phyloP scores from a whole-genome alignment of 2,888 invertebrate genomes.

The Linnaemya tessellans region DNA sequence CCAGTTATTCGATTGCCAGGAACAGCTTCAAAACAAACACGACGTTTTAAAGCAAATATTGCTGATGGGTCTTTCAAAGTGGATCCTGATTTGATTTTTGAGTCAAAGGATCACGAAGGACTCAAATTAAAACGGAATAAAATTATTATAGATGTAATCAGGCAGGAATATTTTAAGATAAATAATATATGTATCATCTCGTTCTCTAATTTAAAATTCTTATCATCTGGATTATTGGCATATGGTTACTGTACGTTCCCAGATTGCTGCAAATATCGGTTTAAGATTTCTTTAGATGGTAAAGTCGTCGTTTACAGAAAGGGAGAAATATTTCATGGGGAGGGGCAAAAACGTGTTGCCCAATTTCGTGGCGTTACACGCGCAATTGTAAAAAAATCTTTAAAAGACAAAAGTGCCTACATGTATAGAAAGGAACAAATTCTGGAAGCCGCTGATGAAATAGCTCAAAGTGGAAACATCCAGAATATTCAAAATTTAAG shows the following conservation, averaged over 20 bases:
- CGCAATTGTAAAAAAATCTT: too few relatives aligned
- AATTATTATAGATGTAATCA: too few relatives aligned
- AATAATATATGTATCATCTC: too few relatives aligned
- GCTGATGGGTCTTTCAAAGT: background rate
- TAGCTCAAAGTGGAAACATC: conserved; percentile 33
- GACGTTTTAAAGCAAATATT: background rate
- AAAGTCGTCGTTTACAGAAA: too few relatives aligned
- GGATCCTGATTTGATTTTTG: too few relatives aligned
- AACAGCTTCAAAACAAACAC: background rate
- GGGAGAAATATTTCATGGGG: too few relatives aligned
- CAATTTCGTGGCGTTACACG: conserved; percentile 30
- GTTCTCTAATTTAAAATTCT: background rate
- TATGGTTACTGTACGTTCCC: conserved; percentile 23
- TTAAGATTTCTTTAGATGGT: too few relatives aligned
- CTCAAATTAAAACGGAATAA: conserved; percentile 6
- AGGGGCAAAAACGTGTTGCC: too few relatives aligned
- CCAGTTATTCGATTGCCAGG: background rate
- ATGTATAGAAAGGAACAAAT: too few relatives aligned
- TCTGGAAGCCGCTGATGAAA: conserved; percentile 39
- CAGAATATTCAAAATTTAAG: conserved; percentile 30
- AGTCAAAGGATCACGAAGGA: background rate
- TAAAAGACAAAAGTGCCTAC: too few relatives aligned
- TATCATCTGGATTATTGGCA: background rate
- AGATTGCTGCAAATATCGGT: too few relatives aligned
- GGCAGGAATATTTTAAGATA: too few relatives aligned